Conservation (phyloP, 2,113 vertebrate species). For the Lagopus muta region DNA sequence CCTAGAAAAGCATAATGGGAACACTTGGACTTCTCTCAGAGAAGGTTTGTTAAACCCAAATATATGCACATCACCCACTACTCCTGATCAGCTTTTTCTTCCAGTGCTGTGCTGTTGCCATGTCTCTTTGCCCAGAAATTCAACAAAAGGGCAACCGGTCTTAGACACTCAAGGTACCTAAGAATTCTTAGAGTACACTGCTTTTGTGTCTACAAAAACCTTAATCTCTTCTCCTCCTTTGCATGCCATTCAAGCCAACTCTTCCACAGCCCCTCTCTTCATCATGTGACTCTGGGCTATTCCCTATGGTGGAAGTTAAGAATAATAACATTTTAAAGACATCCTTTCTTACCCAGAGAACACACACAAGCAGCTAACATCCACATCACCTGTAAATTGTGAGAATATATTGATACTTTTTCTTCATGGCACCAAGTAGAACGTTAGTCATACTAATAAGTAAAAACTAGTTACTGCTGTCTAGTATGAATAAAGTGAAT, state of each 20-base stretch:
- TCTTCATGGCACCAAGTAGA: not conserved
- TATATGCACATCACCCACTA: not conserved
- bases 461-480: not conserved
- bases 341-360: not conserved
- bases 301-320: not conserved
- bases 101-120: no score
- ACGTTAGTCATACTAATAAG: not conserved
- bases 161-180: not conserved
- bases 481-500: not conserved
- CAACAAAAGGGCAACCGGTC: not conserved
- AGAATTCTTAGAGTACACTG: not conserved
- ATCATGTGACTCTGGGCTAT: not conserved
- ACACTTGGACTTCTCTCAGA: not conserved
- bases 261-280: not conserved
- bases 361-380: not conserved
- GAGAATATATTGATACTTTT: not conserved
- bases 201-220: not conserved
- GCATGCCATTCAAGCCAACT: not conserved
- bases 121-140: not conserved
- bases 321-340: accelerated
- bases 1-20: not conserved
- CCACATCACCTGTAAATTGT: not conserved
- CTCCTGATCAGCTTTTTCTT: not conserved
- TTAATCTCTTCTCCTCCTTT: not conserved
- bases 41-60: not conserved